Evolutionary conservation across 2,888 invertebrate genomes (phyloP), one percentile per base, ranked within the genome.

Genomic region (Netelia virgata): DNA sequence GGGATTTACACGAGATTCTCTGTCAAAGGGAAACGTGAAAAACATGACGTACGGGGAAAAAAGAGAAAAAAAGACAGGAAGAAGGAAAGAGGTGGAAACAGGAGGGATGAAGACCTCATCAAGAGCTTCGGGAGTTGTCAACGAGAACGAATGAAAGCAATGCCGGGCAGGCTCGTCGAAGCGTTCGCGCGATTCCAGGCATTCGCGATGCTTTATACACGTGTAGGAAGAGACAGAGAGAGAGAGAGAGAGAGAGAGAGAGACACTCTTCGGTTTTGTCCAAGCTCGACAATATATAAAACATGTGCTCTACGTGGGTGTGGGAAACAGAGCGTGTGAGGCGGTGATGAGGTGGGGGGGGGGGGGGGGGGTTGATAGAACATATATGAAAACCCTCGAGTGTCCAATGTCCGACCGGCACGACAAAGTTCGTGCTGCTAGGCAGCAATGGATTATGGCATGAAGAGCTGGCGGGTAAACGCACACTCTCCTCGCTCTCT

Each of bases 401-500:
- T 43, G 59, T 63, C 64, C 80, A 53, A 83, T 79, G 83, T 80
- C 53, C 53, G 41, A 43, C 23, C 55, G 68, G 47, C 66, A 76
- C 68, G 66, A 84, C 72, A 76, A 75, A 83, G 80, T 85, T 75
- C 59, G 36, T 43, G 64, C 50, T 28, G 41, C 64, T 70, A 11
- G 66, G 47, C 47, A 1, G 11, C 47, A 66, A 75, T 73, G 75
- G 83, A 76, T 82, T 85, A 83, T 73, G 73, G 66, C 55, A 74
- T 47, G 69, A 83, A 69, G 74, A 63, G 74, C 53, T 47, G 69
- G 59, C 50, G 59, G 55, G 47, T 28, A 57, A 28, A 75, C 41
- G 14, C 66, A 9, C 50, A 28, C 41, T 28, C 16, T 55, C 36
- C 5, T 36, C 36, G 36, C 36, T 36, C 36, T 36, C 36, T 36